A percentile compares a stretch with the other conserved stretches of the same genome.
These are phyloP conservation scores for Cosmorhoe ocellata DNA, from an alignment of 2,888 invertebrate species.

Conservation along the genomic window DNA sequence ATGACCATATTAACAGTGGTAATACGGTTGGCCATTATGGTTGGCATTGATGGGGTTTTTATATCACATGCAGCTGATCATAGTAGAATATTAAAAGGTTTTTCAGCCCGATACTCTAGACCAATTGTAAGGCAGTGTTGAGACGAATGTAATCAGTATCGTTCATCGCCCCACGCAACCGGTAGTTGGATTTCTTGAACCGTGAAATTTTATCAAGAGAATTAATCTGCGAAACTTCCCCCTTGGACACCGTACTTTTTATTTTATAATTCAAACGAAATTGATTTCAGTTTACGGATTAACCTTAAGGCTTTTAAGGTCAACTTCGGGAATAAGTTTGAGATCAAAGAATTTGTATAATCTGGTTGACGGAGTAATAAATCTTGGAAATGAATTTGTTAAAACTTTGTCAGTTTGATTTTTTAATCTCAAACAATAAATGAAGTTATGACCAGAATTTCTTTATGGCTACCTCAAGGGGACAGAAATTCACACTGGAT, in stretches of 20 bases:
- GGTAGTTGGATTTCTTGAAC: constrained; percentile 81
- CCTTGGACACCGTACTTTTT: constrained; percentile 65
- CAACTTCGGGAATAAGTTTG: constrained; percentile 29
- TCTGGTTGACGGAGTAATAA: constrained; percentile 23
- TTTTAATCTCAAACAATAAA: background rate
- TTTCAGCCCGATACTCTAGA: constrained; percentile 12
- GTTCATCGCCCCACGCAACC: constrained; percentile 81
- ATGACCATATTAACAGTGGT: too few species aligned
- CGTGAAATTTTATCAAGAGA: constrained; percentile 82
- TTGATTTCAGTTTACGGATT: constrained; percentile 56
- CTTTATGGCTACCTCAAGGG: too few species aligned
- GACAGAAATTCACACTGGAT: too few species aligned
- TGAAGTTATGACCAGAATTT: too few species aligned
- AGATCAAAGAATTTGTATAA: constrained; percentile 33
- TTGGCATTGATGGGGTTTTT: too few species aligned
- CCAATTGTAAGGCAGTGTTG: constrained; percentile 45
- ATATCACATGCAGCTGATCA: background rate
- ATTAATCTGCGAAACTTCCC: constrained; percentile 79
- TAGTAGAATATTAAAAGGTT: background rate
- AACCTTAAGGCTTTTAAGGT: constrained; percentile 35
- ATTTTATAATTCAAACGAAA: constrained; percentile 67
- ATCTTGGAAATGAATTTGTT: constrained; percentile 19
- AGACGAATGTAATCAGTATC: constrained; percentile 77
- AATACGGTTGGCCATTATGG: too few species aligned
- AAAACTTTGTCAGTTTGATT: constrained; percentile 13